Evolutionary conservation across 1,140 invertebrate species (phyloP).

Genomic region (Psilanteris sp.): DNA sequence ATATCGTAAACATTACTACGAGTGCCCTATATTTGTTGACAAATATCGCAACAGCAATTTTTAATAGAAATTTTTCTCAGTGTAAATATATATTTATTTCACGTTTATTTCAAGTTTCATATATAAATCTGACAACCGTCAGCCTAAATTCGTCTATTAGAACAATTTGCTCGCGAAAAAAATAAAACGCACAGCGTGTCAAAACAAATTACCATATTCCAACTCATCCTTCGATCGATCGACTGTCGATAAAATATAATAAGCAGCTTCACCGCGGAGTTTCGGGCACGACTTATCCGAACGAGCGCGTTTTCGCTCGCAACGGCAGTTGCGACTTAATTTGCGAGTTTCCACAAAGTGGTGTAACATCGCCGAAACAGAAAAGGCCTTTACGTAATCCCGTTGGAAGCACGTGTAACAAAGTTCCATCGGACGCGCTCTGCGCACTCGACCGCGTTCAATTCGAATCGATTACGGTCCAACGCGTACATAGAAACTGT

Average conservation of each 20-base stretch:
- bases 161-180: no score
- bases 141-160: no score
- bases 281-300: neutral
- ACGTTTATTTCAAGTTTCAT: no score
- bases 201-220: no score
- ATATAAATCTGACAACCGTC: no score
- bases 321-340: conserved; percentile 14
- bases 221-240: neutral
- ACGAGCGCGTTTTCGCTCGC: neutral
- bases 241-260: neutral
- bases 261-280: neutral
- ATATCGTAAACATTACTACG: no score
- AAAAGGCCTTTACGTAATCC: conserved; percentile 13
- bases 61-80: no score
- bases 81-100: no score
- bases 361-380: conserved; percentile 6
- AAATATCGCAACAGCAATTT: no score
- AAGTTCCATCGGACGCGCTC: conserved; percentile 28
- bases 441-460: conserved; percentile 43
- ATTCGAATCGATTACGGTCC: conserved; percentile 57
- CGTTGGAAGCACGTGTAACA: conserved; percentile 10
- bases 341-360: conserved; percentile 27
- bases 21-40: no score
- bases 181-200: no score
- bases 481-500: conserved; percentile 50